Base-by-base conservation (phyloP, 2,113 vertebrate genomes). In the Pao palembangensis region DNA sequence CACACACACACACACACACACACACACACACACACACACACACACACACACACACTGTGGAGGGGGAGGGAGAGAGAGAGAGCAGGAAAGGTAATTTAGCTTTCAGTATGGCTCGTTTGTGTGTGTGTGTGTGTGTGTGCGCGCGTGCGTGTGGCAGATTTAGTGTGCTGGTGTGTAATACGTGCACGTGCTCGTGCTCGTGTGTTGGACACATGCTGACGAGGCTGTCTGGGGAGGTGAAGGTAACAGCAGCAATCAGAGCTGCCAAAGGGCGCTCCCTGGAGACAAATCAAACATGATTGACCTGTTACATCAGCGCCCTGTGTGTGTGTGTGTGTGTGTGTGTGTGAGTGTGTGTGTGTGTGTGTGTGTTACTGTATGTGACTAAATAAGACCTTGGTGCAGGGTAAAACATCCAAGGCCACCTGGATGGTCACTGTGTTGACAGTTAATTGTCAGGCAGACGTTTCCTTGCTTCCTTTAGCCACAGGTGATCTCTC, bases 161-260 rank as follows among this genome's bases (percentile, higher is more conserved):
- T 16, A 46, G 57, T 48, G 44, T 51, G n/a, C 73, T 50, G 52
- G 61, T 61, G 52, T 10, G 31, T 34, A 10, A 52, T 64, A 57
- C 58, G 64, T 52, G 52, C 46, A 16, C 54, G 53, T 34, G 48
- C 55, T 38, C 25, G 13, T 48, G 55, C 19, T 19, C 41, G 10
- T 55, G 55, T 42, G 62, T 64, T 58, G 48, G 21, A 63, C 23
- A 21, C 14, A 25, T 31, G 46, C 5, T 12, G 25, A 50, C 16
- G 18, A 56, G 72, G 60, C 38, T 58, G 71, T 44, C 68, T 44
- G 69, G 79, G 82, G 83, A 80, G 89, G 80, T 87, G 84, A 85
- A 88, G 85, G 89, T 87, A 86, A 86, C 81, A 58, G 73, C 67
- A 78, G 80, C 81, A 88, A 87, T 89, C 88, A 83, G 73, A 80